Evolutionary conservation across 2,888 invertebrate genomes (phyloP).

Genomic region (Trichopria drosophilae): DNA sequence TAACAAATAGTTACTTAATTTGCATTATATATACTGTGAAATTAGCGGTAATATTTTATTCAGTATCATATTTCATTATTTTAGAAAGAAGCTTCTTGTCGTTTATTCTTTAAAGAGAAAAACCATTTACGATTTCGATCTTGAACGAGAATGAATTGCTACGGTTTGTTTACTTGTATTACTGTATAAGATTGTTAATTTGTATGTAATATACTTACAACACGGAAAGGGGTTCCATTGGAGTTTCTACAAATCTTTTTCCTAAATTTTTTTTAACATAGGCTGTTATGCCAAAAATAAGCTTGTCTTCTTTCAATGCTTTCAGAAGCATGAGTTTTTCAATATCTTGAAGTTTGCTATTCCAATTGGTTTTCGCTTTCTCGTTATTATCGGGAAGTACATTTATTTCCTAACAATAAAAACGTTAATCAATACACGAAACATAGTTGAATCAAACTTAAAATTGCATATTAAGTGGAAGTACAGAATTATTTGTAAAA

Average conservation of each 20-base stretch:
- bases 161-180: too few species aligned
- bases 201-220: conserved; percentile 59
- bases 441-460: too few species aligned
- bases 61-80: too few species aligned
- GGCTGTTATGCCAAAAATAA: conserved; percentile 79
- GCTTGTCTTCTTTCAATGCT: conserved; percentile 76
- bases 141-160: not conserved
- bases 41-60: too few species aligned
- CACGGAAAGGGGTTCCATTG: conserved; percentile 70
- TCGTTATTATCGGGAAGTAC: conserved; percentile 57
- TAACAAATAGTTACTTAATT: too few species aligned
- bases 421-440: not conserved
- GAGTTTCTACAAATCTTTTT: conserved; percentile 78
- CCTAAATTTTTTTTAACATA: conserved; percentile 80
- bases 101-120: not conserved
- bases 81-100: not conserved
- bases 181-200: conserved; percentile 1
- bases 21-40: too few species aligned
- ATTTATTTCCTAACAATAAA: conserved; percentile 62
- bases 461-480: conserved; percentile 1
- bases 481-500: not conserved
- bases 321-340: conserved; percentile 82
- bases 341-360: conserved; percentile 67
- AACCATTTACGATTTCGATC: not conserved
- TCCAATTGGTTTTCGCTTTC: conserved; percentile 63